These are phyloP conservation scores for Pseudocheirus occidentalis DNA, from an alignment of 2,797 vertebrate genomes.

Conservation along the genomic window DNA sequence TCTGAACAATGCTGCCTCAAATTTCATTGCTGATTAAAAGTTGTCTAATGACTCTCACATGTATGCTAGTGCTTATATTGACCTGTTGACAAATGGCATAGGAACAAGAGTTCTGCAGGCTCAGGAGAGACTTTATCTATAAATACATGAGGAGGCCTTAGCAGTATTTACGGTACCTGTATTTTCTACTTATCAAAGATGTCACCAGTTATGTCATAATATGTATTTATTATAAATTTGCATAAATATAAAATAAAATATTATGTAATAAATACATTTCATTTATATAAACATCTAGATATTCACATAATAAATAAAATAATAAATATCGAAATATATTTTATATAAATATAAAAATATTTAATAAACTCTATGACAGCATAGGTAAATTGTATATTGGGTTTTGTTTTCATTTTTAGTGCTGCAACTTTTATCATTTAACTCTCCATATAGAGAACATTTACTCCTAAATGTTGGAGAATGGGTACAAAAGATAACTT, in stretches of 20 bases:
- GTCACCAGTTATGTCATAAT: not conserved
- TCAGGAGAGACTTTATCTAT: not conserved
- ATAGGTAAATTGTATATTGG: not conserved
- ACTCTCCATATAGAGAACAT: not conserved
- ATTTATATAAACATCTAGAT: no score
- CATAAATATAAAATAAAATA: no score
- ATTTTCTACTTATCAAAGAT: not conserved
- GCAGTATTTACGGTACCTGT: not conserved
- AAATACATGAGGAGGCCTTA: not conserved
- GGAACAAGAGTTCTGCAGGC: not conserved
- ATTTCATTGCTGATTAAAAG: not conserved
- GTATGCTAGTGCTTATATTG: not conserved
- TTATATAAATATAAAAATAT: not conserved
- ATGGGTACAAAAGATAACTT: not conserved
- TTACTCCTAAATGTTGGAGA: not conserved
- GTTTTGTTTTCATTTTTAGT: not conserved
- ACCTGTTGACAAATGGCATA: not conserved
- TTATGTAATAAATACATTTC: no score
- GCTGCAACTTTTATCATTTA: not conserved
- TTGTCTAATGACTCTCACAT: not conserved
- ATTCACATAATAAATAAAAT: no score
- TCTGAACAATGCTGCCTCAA: not conserved
- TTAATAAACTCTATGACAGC: not conserved
- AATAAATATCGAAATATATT: no score
- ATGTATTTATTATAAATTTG: no score